Base-by-base conservation (phyloP, 37 sponge, comb jelly and placozoan genomes). In the Dysidea cf. avara region DNA sequence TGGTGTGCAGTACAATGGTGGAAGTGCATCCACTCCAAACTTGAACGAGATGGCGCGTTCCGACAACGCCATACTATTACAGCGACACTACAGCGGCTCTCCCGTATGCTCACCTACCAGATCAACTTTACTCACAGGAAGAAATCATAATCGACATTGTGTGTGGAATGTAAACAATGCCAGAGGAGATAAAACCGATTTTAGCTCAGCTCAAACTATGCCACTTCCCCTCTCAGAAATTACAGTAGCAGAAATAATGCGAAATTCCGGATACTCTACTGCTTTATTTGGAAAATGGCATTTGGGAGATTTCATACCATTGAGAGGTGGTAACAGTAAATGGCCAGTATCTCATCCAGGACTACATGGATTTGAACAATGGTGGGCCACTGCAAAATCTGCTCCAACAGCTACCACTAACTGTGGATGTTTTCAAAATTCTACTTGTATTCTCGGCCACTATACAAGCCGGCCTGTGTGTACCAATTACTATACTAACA, bases 51-150 rank as follows among this genome's bases (percentile, higher is more conserved):
- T 86, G 87, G 81, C 87, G 13, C 7, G 39, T n/a, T 66, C 74
- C 34, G 56, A 63, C 0, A 51, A 86, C 81, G 80, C 53, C 20
- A 25, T 86, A 17, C 54, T 55, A 7, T 56, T 86, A 22, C 39
- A 81, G 6, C 75, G 87, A 11, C 80, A 80, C 76, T 78, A 85
- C 74, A 73, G n/a, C n/a, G n/a, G n/a, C n/a, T n/a, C n/a, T n/a
- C n/a, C n/a, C n/a, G n/a, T n/a, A n/a, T n/a, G n/a, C 60, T 86
- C 87, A 4, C 87, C 87, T 9, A 86, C 87, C 3, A 48, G 87
- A 37, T 81, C 81, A 0, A 86, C 87, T 0, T 53, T 86, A 22
- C 79, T 86, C 28, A 86, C 87, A 22, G 87, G 87, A 28, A 81
- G n/a, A n/a, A n/a, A n/a, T n/a, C n/a, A n/a, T n/a, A n/a, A n/a